Conservation (phyloP, 1,140 invertebrate species). For the Drosophila baimaii region DNA sequence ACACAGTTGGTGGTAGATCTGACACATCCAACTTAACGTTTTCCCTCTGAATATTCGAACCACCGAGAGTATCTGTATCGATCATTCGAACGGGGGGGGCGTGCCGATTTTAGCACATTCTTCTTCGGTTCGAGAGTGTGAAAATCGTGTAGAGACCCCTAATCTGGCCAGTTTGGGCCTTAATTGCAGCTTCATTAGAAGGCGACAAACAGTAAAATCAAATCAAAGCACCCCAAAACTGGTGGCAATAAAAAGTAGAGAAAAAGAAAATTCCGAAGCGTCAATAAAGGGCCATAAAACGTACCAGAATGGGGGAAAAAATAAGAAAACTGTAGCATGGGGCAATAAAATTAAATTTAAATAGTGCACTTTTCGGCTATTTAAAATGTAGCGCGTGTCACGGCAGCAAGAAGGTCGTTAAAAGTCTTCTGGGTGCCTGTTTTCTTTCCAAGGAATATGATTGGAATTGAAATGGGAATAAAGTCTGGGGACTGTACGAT, state of each 20-base stretch:
- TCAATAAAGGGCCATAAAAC: slow-evolving; percentile 67
- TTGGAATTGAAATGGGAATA: slow-evolving; percentile 40
- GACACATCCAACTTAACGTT: slow-evolving; percentile 46
- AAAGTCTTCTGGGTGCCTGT: slow-evolving; percentile 16
- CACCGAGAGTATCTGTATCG: slow-evolving; percentile 38
- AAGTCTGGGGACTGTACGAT: slow-evolving; percentile 1
- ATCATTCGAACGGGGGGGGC: slow-evolving; percentile 52
- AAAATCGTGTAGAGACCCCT: slow-evolving; percentile 36
- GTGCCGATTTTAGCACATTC: slow-evolving; percentile 53
- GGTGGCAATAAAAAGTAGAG: slow-evolving; percentile 26
- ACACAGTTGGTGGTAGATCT: slow-evolving; percentile 78
- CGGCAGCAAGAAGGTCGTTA: slow-evolving; percentile 54
- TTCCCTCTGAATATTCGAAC: background rate
- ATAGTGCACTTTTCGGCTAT: slow-evolving; percentile 48
- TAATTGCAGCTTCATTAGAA: slow-evolving; percentile 50
- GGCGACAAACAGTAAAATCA: slow-evolving; percentile 63
- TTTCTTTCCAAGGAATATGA: slow-evolving; percentile 27
- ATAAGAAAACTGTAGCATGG: slow-evolving; percentile 52
- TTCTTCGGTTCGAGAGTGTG: slow-evolving; percentile 30
- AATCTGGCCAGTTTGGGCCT: slow-evolving; percentile 11
- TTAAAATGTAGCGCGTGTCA: slow-evolving; percentile 79
- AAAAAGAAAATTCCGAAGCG: slow-evolving; percentile 64
- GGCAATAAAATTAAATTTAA: slow-evolving; percentile 72
- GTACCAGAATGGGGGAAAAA: slow-evolving; percentile 44
- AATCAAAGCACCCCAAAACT: slow-evolving; percentile 56